Conservation (phyloP, 2,113 vertebrate species). For the Alectura lathami region DNA sequence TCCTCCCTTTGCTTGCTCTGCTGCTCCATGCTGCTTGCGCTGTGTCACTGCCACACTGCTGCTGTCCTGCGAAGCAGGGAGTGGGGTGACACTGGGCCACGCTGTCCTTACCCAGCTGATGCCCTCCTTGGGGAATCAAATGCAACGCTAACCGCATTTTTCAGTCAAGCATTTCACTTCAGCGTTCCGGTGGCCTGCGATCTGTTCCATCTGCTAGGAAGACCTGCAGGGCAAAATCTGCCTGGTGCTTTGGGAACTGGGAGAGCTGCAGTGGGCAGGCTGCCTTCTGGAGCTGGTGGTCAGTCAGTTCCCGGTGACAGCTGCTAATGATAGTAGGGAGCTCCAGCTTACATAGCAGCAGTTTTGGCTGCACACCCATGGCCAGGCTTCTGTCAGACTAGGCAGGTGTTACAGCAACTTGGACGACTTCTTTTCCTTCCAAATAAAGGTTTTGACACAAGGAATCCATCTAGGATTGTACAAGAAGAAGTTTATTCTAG, state of each 20-base stretch:
- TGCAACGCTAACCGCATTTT: not conserved
- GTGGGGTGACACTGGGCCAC: not conserved
- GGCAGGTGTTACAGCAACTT: not conserved
- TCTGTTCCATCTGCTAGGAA: not conserved
- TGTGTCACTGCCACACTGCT: not conserved
- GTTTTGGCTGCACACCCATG: not conserved
- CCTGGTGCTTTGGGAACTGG: not conserved
- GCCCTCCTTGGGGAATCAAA: not conserved
- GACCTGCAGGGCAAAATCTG: not conserved
- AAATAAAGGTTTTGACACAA: not conserved
- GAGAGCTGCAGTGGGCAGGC: not conserved
- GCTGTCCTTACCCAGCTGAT: not conserved
- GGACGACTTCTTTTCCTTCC: accelerated
- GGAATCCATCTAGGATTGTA: accelerated
- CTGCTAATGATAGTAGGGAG: not conserved
- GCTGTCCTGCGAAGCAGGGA: not conserved
- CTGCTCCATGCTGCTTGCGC: not conserved
- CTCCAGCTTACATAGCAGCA: not conserved
- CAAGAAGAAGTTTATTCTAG: not conserved
- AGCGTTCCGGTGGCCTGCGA: not conserved
- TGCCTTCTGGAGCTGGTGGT: not conserved
- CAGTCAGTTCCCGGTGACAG: not conserved
- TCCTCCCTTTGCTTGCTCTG: not conserved
- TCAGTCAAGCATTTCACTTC: accelerated
- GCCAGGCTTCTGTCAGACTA: not conserved